Evolutionary conservation across 1,140 invertebrate species (phyloP), one percentile per base, ranked within the genome.

Genomic region (Drosophila fuyamai): DNA sequence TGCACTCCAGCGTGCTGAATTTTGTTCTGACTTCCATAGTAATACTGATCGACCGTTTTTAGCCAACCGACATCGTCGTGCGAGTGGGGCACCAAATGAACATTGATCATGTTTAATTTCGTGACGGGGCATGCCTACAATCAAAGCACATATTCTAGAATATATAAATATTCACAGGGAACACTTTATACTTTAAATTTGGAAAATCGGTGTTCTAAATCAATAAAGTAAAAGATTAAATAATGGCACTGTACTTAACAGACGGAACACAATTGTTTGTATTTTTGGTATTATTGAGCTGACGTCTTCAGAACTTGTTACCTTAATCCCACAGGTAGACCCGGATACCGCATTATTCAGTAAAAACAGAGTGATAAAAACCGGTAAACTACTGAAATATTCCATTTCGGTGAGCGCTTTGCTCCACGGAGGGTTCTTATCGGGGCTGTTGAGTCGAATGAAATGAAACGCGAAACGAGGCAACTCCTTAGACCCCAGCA

Each of bases 11-110:
- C 97, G 38, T 94, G 94, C 86, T 97, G 96, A 9, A 96, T 96
- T 1, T 84, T 91, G 12, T 94, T 94, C 12, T 93, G 76, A 94
- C 95, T 94, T 82, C 97, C 97, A 92, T 95, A 97, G 83, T 96
- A 98, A 93, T 98, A 98, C 86, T 98, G 97, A 91, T 98, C 97
- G 0, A 98, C 96, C 0, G 97, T 98, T 92, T 98, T 98, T 4
- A 98, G 91, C 97, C 97, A 98, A 12, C 97, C 97, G 0, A 98
- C 97, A 92, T 98, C 97, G 90, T 98, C 97, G 85, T 98, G 97
- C 1, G 95, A 95, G 80, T 96, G 96, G 0, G 96, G 93, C 0
- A 98, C 95, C 7, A 98, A 92, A 85, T 98, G 97, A 7, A 98
- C 96, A 92, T 98, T 98, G 3, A 97, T 83, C 79, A 95, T 94